Percentiles rank a stretch among this genome's conserved stretches.
These are phyloP conservation scores for Panulirus ornatus DNA, from an alignment of 1,140 invertebrate species.

Conservation along the genomic window DNA sequence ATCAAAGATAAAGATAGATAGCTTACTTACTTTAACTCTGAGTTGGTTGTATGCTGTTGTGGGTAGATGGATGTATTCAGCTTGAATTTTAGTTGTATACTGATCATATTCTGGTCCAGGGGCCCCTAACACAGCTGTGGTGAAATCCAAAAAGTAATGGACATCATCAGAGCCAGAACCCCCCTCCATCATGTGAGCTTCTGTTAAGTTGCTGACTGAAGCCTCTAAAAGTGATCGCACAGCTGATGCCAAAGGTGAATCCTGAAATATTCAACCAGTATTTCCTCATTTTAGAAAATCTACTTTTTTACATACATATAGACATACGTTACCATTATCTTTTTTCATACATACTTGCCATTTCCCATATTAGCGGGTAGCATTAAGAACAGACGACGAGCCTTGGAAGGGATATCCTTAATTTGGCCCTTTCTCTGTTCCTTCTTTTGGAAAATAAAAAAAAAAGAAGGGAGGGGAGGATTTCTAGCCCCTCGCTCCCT, in stretches of 20 bases:
- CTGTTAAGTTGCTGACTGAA: slow-evolving; percentile 56
- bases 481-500: too few species aligned
- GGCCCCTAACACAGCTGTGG: slow-evolving; percentile 45
- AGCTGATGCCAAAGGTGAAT: slow-evolving; percentile 43
- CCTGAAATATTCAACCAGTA: slow-evolving; percentile 24
- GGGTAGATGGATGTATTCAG: slow-evolving; percentile 62
- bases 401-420: too few species aligned
- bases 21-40: slow-evolving; percentile 44
- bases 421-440: too few species aligned
- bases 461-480: too few species aligned
- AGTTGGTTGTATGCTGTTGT: slow-evolving; percentile 56
- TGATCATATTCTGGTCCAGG: slow-evolving; percentile 49
- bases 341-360: too few species aligned
- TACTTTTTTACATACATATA: too few species aligned
- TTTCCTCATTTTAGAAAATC: background rate
- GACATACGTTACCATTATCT: too few species aligned
- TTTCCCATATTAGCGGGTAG: too few species aligned
- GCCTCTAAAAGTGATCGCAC: slow-evolving; percentile 54
- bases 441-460: too few species aligned
- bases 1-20: too few species aligned
- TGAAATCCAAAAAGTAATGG: slow-evolving; percentile 66
- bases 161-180: slow-evolving; percentile 40
- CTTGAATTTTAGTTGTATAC: slow-evolving; percentile 66
- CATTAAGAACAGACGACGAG: too few species aligned
- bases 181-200: slow-evolving; percentile 56